Base-by-base conservation (phyloP, 1,140 invertebrate species). In the Ganaspis sp. region DNA sequence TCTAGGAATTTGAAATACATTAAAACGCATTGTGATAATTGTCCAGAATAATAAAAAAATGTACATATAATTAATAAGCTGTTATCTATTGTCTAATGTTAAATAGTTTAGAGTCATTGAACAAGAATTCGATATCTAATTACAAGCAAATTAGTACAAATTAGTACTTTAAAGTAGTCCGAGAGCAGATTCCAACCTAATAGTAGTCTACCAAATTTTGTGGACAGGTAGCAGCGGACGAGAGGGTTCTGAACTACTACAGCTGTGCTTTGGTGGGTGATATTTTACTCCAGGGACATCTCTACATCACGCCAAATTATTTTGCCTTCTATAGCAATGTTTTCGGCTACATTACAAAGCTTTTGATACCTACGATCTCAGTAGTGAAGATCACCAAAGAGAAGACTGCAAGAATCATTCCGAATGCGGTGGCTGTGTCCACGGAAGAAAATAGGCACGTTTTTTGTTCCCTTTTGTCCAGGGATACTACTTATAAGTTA, bases 311-410 rank as follows among this genome's bases (percentile, higher is more conserved):
- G 49, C 95, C 96, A 87, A 97, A 97, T 87, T 97, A 97, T 91
- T 97, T 98, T 91, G 97, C 97, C 71, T 98, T 98, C 92, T 97
- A 98, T 91, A 98, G 97, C 70, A 98, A 98, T 87, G 97, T 98
- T 58, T 97, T 98, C 90, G 97, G 97, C 75, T 96, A 97, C 90
- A 95, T 98, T 72, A 97, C 96, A 83, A 96, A 96, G 95, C 89
- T 97, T 75, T 90, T 97, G 79, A 97, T 97, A 87, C 96, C 96
- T 19, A 94, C 96, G 74, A 92, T 92, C 37, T 95, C 95, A 69
- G 96, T 98, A 23, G 92, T 95, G 42, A 94, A 95, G 84, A 96
- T 98, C 75, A 97, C 95, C 29, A 97, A 97, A 87, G 97, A 98
- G 90, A 97, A 96, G 92, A 97, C 96, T 77, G 97, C 96, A 2